Conservation (phyloP, 2,797 vertebrate genomes). For the Nyctalus aviator region DNA sequence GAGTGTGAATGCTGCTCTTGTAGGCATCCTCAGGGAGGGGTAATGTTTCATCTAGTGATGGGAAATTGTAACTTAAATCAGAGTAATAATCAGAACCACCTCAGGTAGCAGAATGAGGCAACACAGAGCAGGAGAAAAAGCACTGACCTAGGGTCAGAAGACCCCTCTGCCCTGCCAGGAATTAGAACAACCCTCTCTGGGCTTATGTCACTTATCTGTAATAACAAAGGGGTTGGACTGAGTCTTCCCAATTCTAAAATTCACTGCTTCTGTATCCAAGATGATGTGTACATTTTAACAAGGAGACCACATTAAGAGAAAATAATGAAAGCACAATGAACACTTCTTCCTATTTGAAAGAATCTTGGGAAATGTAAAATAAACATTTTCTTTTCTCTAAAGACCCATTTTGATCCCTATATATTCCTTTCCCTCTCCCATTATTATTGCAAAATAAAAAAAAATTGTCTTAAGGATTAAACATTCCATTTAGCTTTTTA, state of each 20-base stretch:
- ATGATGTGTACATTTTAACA: not conserved
- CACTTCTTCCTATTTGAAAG: not conserved
- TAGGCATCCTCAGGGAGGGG: not conserved
- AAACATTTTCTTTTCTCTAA: not conserved
- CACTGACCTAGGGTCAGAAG: fast-evolving
- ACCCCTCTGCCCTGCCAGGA: not conserved
- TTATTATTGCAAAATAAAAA: slow-evolving; percentile 37
- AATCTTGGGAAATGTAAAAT: slow-evolving; percentile 3
- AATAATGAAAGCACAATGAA: slow-evolving; percentile 29
- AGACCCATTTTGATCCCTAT: not conserved
- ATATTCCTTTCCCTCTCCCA: not conserved
- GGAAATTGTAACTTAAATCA: not conserved
- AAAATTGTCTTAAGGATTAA: slow-evolving; percentile 3
- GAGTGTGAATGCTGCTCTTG: slow-evolving; percentile 51
- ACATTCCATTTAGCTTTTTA: slow-evolving; percentile 40
- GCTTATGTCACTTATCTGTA: not conserved
- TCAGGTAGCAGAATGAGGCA: not conserved
- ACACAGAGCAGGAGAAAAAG: not conserved
- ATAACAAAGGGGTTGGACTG: not conserved
- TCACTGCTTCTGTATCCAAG: not conserved
- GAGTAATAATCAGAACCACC: not conserved
- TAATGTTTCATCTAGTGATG: not conserved
- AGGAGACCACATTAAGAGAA: slow-evolving; percentile 41
- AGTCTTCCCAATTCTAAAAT: not conserved
- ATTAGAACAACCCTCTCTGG: not conserved